A percentile compares a stretch with the other conserved stretches of the same genome.
phyloP scores from a whole-genome alignment of 2,797 vertebrate species.

The Propithecus deckenii region DNA sequence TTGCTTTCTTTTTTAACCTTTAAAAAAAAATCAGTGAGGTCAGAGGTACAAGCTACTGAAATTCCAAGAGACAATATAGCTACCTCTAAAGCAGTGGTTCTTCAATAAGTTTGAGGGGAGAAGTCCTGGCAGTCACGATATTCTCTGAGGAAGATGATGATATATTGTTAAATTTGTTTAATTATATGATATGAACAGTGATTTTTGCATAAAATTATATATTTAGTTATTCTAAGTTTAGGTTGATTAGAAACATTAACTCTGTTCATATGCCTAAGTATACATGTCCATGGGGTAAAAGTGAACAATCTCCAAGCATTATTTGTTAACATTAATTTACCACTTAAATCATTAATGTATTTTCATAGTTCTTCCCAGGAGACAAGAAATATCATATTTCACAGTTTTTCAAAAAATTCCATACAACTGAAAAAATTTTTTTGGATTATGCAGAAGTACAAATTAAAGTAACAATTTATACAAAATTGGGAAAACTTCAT shows the following conservation, averaged over 20 bases:
- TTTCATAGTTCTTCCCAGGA: not conserved
- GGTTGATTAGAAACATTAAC: not conserved
- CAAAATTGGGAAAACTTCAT: not conserved
- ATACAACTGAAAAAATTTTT: not conserved
- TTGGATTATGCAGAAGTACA: not conserved
- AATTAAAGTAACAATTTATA: slow-evolving; percentile 19
- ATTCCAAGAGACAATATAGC: not conserved
- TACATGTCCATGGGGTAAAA: not conserved
- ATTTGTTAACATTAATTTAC: slow-evolving; percentile 31
- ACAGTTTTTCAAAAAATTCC: not conserved
- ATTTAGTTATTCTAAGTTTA: slow-evolving; percentile 21
- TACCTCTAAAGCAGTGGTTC: not conserved
- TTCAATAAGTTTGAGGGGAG: not conserved
- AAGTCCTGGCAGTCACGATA: not conserved
- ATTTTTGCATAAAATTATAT: not conserved
- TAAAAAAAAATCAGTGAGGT: slow-evolving; percentile 29
- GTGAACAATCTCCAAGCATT: not conserved
- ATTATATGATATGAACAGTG: not conserved
- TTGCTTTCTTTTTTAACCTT: not conserved
- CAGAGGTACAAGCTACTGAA: not conserved
- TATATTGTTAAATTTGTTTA: not conserved
- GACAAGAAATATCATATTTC: not conserved
- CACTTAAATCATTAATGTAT: not conserved
- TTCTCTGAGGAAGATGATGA: not conserved
- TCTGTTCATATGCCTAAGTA: not conserved